These are phyloP conservation scores for Eleginops maclovinus DNA, from an alignment of 2,113 vertebrate species.

Conservation along the genomic window DNA sequence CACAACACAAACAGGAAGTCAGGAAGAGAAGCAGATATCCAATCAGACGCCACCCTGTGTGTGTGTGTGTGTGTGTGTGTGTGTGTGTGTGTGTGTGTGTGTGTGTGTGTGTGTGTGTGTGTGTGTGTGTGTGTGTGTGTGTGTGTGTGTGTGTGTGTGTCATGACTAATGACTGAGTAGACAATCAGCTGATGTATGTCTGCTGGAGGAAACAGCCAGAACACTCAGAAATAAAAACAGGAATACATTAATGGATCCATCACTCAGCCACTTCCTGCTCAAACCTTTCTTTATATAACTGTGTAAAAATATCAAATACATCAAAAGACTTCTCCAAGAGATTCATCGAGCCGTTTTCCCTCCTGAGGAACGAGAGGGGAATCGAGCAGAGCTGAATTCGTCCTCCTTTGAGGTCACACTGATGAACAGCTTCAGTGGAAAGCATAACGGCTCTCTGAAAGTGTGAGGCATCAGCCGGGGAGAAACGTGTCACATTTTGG, in stretches of 20 bases:
- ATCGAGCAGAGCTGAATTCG: too few relatives aligned
- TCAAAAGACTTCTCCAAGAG: too few relatives aligned
- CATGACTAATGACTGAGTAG: conserved; percentile 29
- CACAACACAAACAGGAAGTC: conserved; percentile 53
- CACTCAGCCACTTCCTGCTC: conserved; percentile 16
- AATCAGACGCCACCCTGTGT: conserved; percentile 39
- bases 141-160: conserved; percentile 4
- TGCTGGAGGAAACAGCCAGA: conserved; percentile 42
- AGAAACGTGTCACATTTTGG: too few relatives aligned
- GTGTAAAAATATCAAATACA: too few relatives aligned
- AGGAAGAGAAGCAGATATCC: conserved; percentile 61
- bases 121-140: conserved; percentile 1
- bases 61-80: conserved; percentile 1
- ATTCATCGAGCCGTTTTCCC: too few relatives aligned
- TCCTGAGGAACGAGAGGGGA: too few relatives aligned
- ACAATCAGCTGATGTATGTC: conserved; percentile 45
- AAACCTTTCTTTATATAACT: neutral
- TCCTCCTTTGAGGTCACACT: too few relatives aligned
- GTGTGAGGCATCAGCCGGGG: too few relatives aligned
- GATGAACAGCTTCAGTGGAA: too few relatives aligned
- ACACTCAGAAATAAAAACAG: conserved; percentile 43
- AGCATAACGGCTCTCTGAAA: too few relatives aligned
- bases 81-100: conserved; percentile 8
- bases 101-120: neutral
- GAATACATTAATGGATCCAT: conserved; percentile 10